Conservation (phyloP, 1,140 invertebrate genomes). For the Sitodiplosis mosellana region DNA sequence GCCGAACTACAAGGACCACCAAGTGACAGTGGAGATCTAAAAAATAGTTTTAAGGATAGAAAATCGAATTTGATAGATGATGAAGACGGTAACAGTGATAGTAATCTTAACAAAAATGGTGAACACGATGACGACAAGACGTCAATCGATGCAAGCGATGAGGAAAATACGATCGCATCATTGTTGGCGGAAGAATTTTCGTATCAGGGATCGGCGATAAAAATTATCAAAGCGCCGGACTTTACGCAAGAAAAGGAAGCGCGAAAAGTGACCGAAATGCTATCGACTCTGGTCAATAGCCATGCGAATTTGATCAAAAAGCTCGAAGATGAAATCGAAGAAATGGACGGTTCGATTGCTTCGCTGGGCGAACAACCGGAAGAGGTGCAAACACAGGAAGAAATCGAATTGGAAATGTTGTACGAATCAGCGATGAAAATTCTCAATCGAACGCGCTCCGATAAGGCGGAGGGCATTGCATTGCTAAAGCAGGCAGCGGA, state of each 20-base stretch:
- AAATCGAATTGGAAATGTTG: conserved; percentile 36
- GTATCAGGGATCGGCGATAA: conserved; percentile 11
- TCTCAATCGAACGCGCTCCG: conserved; percentile 43
- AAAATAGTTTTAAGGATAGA: neutral
- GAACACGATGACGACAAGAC: neutral
- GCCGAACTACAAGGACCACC: conserved; percentile 1
- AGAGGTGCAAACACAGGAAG: neutral
- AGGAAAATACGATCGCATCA: neutral
- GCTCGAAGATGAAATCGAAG: conserved; percentile 8
- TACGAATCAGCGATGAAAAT: conserved; percentile 43
- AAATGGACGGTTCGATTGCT: neutral
- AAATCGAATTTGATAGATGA: neutral
- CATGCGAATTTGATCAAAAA: conserved; percentile 18
- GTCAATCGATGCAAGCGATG: neutral
- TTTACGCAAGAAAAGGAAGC: conserved; percentile 11
- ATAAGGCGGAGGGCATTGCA: conserved; percentile 43
- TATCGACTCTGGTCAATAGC: conserved; percentile 6
- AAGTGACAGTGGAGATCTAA: neutral
- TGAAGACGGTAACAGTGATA: neutral
- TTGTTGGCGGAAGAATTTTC: too few relatives aligned
- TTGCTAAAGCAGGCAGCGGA: conserved; percentile 54
- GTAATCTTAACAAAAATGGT: neutral
- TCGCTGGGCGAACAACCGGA: neutral
- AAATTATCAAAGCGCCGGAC: conserved; percentile 21
- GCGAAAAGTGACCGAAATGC: conserved; percentile 4